phyloP scores from a whole-genome alignment of 2,888 invertebrate species.

The Lithophane socia region DNA sequence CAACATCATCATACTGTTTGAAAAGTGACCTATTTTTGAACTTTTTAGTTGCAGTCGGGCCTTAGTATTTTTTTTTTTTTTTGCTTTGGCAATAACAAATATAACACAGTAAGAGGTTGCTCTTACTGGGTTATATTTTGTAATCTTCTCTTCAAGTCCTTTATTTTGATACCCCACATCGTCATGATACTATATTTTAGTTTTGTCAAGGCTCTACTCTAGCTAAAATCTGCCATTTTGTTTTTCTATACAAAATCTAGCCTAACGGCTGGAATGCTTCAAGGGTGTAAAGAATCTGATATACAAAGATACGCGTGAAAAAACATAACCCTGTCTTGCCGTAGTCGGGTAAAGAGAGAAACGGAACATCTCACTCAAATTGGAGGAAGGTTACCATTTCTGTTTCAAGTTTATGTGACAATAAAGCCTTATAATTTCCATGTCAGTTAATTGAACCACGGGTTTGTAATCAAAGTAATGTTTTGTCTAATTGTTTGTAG shows the following conservation, averaged over 20 bases:
- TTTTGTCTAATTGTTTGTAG: slow-evolving; percentile 37
- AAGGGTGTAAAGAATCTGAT: neutral
- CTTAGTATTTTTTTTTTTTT: too few relatives aligned
- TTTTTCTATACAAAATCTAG: too few relatives aligned
- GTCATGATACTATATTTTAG: neutral
- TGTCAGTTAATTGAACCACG: slow-evolving; percentile 53
- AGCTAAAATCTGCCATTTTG: neutral
- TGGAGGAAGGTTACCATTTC: slow-evolving; percentile 57
- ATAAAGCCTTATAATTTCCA: slow-evolving; percentile 60
- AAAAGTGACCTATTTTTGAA: neutral
- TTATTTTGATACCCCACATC: too few relatives aligned
- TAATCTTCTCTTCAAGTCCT: neutral
- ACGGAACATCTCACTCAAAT: slow-evolving; percentile 49
- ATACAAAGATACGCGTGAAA: neutral
- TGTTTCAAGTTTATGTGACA: slow-evolving; percentile 59
- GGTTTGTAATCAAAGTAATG: slow-evolving; percentile 35
- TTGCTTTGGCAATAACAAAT: too few relatives aligned
- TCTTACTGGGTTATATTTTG: too few relatives aligned
- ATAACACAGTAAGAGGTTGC: too few relatives aligned
- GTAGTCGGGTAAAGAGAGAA: slow-evolving; percentile 25
- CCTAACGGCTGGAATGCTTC: too few relatives aligned
- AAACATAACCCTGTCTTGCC: neutral
- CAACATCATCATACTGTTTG: neutral
- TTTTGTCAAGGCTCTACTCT: neutral
- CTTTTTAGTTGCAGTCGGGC: too few relatives aligned